These are phyloP conservation scores for Aegotheles bennettii DNA, from an alignment of 2,113 vertebrate genomes.

Conservation along the genomic window DNA sequence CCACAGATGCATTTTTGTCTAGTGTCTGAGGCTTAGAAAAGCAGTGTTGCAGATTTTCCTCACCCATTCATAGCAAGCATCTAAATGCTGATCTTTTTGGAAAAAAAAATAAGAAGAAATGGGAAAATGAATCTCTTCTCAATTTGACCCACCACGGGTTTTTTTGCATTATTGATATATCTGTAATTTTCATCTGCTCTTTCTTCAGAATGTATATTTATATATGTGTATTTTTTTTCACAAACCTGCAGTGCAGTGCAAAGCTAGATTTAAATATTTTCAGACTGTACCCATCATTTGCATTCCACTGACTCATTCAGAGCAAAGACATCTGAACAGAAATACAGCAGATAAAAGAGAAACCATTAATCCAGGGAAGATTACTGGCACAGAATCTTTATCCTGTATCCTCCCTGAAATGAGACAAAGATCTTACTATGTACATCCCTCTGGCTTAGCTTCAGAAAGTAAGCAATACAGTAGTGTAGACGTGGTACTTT, in stretches of 20 bases:
- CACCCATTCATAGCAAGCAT: slow-evolving; percentile 53
- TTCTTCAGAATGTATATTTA: slow-evolving; percentile 48
- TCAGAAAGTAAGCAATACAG: slow-evolving; percentile 77
- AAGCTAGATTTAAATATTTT: slow-evolving; percentile 84
- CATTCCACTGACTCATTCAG: slow-evolving; percentile 95
- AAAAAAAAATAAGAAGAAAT: slow-evolving; percentile 1
- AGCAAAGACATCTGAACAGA: slow-evolving; percentile 96
- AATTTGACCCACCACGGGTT: slow-evolving; percentile 57
- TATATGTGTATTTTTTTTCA: slow-evolving; percentile 22
- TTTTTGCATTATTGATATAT: slow-evolving; percentile 59
- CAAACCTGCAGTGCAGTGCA: slow-evolving; percentile 79
- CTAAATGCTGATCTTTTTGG: slow-evolving; percentile 61
- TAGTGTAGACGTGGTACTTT: slow-evolving; percentile 64
- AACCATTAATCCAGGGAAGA: slow-evolving; percentile 99
- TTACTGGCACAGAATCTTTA: slow-evolving; percentile 98
- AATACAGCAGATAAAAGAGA: slow-evolving; percentile 99
- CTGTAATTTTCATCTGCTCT: slow-evolving; percentile 72
- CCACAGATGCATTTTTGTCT: slow-evolving; percentile 66
- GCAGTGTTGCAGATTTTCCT: slow-evolving; percentile 56
- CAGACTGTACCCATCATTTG: slow-evolving; percentile 87
- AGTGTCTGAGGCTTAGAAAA: slow-evolving; percentile 60
- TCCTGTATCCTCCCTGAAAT: slow-evolving; percentile 85
- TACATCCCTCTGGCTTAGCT: slow-evolving; percentile 81
- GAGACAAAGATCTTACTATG: slow-evolving; percentile 85
- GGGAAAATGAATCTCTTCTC: slow-evolving; percentile 67